A percentile compares a stretch with the other conserved stretches of the same genome.
phyloP scores from a whole-genome alignment of 2,888 invertebrate species.

The Odontothrips loti region DNA sequence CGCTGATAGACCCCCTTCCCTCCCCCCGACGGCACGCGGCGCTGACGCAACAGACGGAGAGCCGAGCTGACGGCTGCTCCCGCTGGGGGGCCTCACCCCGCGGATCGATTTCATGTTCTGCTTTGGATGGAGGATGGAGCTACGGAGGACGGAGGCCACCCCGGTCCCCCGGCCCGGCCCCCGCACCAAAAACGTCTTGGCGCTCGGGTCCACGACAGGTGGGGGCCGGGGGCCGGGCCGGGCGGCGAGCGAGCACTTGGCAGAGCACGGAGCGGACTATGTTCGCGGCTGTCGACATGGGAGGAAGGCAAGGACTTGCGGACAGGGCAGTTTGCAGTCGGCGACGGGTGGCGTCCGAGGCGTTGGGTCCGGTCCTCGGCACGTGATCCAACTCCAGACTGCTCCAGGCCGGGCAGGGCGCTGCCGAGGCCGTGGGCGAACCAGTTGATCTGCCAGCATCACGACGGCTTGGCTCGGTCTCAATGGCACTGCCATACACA shows the following conservation, averaged over 20 bases:
- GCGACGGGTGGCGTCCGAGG: too few relatives aligned
- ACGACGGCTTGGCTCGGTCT: not conserved
- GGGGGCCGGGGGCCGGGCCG: not conserved
- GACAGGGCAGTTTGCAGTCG: not conserved
- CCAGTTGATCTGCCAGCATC: not conserved
- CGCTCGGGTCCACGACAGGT: too few relatives aligned
- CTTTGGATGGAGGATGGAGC: not conserved
- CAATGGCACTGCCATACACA: not conserved
- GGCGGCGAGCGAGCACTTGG: not conserved
- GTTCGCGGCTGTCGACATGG: not conserved
- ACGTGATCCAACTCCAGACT: not conserved
- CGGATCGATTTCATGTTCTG: not conserved
- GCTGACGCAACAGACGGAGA: not conserved
- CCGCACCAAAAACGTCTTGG: not conserved
- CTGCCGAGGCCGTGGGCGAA: constrained; percentile 1
- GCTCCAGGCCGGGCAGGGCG: not conserved
- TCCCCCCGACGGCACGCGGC: not conserved
- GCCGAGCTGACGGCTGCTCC: not conserved
- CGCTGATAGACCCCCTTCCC: too few relatives aligned
- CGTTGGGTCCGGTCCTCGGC: too few relatives aligned
- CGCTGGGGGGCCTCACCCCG: not conserved
- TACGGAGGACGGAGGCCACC: not conserved
- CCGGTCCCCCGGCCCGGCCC: not conserved
- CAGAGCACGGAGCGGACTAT: not conserved
- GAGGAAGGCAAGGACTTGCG: too few relatives aligned